Conservation (phyloP, 30 jellyfish, hydroid and myxozoan species). For the Aurelia aurita complex sp. Pacific region DNA sequence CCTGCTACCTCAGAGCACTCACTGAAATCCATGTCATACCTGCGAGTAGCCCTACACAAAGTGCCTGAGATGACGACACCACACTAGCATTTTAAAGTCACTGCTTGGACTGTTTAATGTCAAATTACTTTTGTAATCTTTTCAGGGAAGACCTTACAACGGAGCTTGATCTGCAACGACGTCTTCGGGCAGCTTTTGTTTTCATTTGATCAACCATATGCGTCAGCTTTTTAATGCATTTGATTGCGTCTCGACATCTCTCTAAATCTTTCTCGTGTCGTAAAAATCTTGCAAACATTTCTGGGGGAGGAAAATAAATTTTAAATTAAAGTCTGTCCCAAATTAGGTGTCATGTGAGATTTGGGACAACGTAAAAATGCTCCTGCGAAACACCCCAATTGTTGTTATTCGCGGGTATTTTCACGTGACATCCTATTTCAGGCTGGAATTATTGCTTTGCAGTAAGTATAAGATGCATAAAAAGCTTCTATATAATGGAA, state of each 20-base stretch:
- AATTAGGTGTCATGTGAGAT: too few species aligned
- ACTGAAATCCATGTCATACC: too few species aligned
- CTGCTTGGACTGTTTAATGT: conserved; percentile 8
- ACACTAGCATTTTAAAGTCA: conserved; percentile 23
- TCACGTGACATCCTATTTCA: too few species aligned
- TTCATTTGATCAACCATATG: conserved; percentile 58
- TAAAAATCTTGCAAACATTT: conserved; percentile 44
- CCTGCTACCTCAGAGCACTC: too few species aligned
- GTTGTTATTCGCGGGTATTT: too few species aligned
- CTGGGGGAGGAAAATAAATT: conserved; percentile 18
- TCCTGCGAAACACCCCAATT: too few species aligned
- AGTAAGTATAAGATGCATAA: too few species aligned
- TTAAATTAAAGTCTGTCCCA: background rate
- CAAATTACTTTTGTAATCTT: conserved; percentile 33
- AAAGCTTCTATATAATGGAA: too few species aligned
- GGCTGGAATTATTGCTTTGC: too few species aligned
- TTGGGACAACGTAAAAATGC: too few species aligned
- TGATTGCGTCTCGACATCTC: conserved; percentile 14
- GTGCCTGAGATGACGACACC: too few species aligned
- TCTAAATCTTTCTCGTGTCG: conserved; percentile 51
- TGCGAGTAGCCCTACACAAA: too few species aligned
- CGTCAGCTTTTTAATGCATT: conserved; percentile 54
- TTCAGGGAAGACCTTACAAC: conserved; percentile 33
- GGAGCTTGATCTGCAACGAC: conserved; percentile 63
- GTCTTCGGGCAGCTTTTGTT: conserved; percentile 63